A percentile compares a stretch with the other conserved stretches of the same genome.
These are phyloP conservation scores for Enteromius thamalakanensis DNA, from an alignment of 2,797 vertebrate genomes.

Conservation along the genomic window DNA sequence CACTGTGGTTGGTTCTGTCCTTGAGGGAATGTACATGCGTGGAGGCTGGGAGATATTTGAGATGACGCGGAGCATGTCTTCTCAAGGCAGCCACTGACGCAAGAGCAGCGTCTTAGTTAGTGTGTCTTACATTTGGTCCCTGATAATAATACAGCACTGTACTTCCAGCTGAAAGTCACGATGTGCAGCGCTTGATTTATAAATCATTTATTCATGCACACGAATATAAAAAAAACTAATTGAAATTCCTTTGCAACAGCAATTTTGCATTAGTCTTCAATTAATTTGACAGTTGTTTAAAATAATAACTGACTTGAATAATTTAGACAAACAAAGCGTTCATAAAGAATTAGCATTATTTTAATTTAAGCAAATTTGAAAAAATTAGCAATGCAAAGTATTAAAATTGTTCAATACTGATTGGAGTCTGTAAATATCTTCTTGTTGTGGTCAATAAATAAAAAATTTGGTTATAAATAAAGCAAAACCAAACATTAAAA, in stretches of 20 bases:
- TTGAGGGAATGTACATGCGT: slow-evolving; percentile 21
- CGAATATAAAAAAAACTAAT: too few relatives aligned
- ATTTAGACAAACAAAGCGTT: neutral
- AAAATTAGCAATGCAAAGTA: neutral
- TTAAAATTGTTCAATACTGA: neutral
- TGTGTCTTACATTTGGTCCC: neutral
- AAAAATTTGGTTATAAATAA: neutral
- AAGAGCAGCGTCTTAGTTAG: neutral
- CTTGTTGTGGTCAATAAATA: neutral
- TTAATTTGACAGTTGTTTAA: neutral
- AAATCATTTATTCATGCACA: neutral
- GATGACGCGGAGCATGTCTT: slow-evolving; percentile 35
- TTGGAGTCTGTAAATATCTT: neutral
- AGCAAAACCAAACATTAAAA: neutral
- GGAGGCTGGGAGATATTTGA: slow-evolving; percentile 46
- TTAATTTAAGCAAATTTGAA: neutral
- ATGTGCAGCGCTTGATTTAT: neutral
- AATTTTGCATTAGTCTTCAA: neutral
- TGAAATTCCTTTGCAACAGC: too few relatives aligned
- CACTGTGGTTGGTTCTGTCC: slow-evolving; percentile 26
- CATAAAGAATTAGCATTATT: neutral
- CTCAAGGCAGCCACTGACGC: slow-evolving; percentile 50
- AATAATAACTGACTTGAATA: neutral
- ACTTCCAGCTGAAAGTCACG: neutral
- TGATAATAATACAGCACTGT: slow-evolving; percentile 18